Evolutionary conservation across 1,140 invertebrate genomes (phyloP), one percentile per base, ranked within the genome.

Genomic region (Hormaphis cornu): DNA sequence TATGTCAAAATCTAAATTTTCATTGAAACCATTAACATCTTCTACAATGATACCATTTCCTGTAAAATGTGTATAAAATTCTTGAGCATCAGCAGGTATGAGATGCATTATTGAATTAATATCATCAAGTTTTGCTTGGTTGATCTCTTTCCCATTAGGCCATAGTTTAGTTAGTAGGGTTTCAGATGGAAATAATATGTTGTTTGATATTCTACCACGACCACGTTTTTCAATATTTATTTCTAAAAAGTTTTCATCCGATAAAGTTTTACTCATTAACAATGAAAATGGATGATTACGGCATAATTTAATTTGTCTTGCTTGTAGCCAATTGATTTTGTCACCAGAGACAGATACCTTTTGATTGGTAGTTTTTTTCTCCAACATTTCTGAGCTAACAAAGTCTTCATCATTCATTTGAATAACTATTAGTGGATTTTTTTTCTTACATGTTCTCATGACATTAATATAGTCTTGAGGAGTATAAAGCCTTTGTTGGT

Each of bases 361-460:
- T 22, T 40, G 28, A 30, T 66, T 66, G 3, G 37, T 66, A 22
- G 40, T 46, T 20, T 66, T 66, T 48, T 66, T 66, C 44, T 66
- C 61, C 14, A 66, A 20, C 20, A n/a, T 22, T 14, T 63, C 35
- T 40, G 44, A 26, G 35, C 37, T 28, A 33, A 24, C 26, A 26
- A 61, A 61, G 18, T 71, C 42, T 59, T 30, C 20, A 10, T 18
- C 14, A 16, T 30, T 42, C 70, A 59, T 63, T 37, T 63, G 42
- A 24, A 10, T 50, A 7, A 71, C 54, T 53, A 59, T 50, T 20
- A 75, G 70, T 24, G 70, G 71, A n/a, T 73, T 75, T 63, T 74
- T 75, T 58, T 63, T 73, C n/a, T n/a, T n/a, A n/a, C n/a, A n/a
- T n/a, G n/a, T n/a, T n/a, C n/a, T n/a, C n/a, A n/a, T n/a, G n/a